These are phyloP conservation scores for Lasioglossum morio DNA, from an alignment of 2,888 invertebrate genomes.

Conservation along the genomic window DNA sequence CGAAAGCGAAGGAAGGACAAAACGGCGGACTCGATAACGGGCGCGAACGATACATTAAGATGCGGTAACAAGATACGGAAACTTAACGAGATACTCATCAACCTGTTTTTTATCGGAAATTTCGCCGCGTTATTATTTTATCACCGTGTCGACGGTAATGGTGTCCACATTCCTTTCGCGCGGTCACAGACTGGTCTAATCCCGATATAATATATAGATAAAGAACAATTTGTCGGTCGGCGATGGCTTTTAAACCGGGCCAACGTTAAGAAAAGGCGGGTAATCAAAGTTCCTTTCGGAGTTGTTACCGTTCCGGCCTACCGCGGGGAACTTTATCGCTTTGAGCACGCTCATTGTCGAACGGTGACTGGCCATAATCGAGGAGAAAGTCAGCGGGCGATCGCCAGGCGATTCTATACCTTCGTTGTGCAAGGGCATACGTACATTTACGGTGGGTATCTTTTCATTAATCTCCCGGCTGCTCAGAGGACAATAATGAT, in stretches of 20 bases:
- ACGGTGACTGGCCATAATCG: constrained; percentile 76
- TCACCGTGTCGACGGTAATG: constrained; percentile 16
- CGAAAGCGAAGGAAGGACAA: background rate
- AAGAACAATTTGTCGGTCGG: constrained; percentile 74
- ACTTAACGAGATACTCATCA: constrained; percentile 35
- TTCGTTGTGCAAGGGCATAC: constrained; percentile 51
- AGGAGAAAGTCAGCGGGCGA: constrained; percentile 78
- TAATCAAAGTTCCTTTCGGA: constrained; percentile 76
- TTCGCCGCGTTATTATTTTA: constrained; percentile 20
- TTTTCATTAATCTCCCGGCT: constrained; percentile 56
- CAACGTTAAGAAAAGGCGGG: constrained; percentile 75
- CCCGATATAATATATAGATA: constrained; percentile 76
- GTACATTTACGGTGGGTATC: constrained; percentile 37
- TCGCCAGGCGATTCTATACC: constrained; percentile 75
- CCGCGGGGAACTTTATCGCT: constrained; percentile 65
- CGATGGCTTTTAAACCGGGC: constrained; percentile 56
- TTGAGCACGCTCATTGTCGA: constrained; percentile 72
- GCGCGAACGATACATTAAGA: constrained; percentile 14
- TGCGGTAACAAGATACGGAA: constrained; percentile 26
- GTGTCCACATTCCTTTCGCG: constrained; percentile 42
- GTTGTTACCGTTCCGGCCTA: constrained; percentile 65
- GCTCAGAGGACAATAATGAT: constrained; percentile 51
- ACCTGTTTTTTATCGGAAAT: constrained; percentile 32
- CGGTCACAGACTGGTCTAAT: constrained; percentile 53
- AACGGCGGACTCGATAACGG: background rate